phyloP scores from a whole-genome alignment of 2,888 invertebrate genomes.

The Mesorhabditis sp. region DNA sequence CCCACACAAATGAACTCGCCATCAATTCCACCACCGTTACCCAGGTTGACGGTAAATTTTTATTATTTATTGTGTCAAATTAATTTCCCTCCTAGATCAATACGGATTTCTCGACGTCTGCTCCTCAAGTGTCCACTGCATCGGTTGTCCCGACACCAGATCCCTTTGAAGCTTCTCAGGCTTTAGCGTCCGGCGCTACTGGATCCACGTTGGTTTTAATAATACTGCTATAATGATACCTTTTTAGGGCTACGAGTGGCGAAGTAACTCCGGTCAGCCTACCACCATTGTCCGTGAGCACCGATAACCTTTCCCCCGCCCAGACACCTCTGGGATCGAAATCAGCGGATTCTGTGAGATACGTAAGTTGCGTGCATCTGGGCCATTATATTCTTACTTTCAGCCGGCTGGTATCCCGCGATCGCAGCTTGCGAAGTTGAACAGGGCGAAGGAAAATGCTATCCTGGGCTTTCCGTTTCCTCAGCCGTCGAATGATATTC shows the following conservation, averaged over 20 bases:
- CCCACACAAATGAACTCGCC: not conserved
- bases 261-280: not conserved
- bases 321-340: not conserved
- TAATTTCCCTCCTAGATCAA: not conserved
- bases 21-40: not conserved
- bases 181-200: not conserved
- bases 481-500: not conserved
- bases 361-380: no score
- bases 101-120: not conserved
- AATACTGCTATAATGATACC: not conserved
- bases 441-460: not conserved
- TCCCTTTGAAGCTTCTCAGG: not conserved
- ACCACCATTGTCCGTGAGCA: not conserved
- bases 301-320: not conserved
- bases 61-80: not conserved
- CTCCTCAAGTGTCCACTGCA: not conserved
- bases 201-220: not conserved
- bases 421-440: not conserved
- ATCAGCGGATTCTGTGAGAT: not conserved
- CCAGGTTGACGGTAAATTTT: not conserved
- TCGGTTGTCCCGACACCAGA: not conserved
- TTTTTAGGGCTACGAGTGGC: not conserved
- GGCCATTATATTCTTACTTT: not conserved
- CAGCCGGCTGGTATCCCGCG: slow-evolving; percentile 3
- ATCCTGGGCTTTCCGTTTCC: not conserved